These are phyloP conservation scores for Eristalis pertinax DNA, from an alignment of 2,888 invertebrate species.

Conservation along the genomic window DNA sequence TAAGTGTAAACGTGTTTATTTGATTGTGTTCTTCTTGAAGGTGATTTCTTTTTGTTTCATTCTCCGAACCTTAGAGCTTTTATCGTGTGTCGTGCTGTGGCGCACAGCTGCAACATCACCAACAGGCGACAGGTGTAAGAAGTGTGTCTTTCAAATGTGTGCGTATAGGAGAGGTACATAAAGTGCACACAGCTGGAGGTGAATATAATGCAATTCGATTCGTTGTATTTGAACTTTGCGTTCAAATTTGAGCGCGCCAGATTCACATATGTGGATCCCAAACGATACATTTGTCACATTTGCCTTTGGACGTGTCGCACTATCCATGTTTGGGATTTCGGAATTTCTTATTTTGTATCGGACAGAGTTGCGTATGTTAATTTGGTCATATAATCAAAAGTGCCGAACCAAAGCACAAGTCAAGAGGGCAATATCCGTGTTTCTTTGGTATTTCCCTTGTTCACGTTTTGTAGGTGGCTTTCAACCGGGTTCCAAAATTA, in stretches of 20 bases:
- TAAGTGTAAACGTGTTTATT: neutral
- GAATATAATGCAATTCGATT: conserved; percentile 57
- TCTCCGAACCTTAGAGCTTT: neutral
- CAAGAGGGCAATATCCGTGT: neutral
- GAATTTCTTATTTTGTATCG: neutral
- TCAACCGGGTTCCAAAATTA: neutral
- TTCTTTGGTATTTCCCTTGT: neutral
- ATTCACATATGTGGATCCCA: neutral
- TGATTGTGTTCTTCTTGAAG: neutral
- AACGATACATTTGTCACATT: neutral
- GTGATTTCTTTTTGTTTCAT: neutral
- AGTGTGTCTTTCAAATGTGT: conserved; percentile 31
- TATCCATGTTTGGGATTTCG: neutral
- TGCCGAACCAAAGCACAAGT: neutral
- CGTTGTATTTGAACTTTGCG: conserved; percentile 55
- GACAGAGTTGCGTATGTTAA: neutral
- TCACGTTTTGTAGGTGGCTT: neutral
- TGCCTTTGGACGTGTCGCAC: neutral
- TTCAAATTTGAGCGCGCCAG: neutral
- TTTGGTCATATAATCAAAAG: neutral
- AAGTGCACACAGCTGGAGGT: conserved; percentile 47
- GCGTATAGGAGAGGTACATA: conserved; percentile 27
- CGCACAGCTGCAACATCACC: neutral
- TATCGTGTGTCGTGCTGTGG: neutral
- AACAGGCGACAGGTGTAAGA: conserved; percentile 42